Conservation (phyloP, 2,888 invertebrate species). For the Eubasilissa splendida region DNA sequence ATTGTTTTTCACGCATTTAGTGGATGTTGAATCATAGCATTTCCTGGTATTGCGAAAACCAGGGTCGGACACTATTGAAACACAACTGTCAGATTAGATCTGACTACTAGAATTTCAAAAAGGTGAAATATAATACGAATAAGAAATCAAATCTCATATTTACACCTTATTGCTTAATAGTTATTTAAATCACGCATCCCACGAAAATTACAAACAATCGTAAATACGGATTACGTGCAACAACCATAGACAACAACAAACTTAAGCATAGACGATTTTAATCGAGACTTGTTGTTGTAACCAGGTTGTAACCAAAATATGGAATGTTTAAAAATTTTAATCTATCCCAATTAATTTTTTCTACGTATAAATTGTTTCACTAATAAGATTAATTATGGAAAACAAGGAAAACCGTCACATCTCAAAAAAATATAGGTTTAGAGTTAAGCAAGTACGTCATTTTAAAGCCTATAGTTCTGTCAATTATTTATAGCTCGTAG, state of each 20-base stretch:
- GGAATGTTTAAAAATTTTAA: neutral
- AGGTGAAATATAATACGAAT: too few species aligned
- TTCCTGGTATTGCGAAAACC: slow-evolving; percentile 70
- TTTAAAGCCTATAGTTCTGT: too few species aligned
- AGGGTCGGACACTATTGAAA: slow-evolving; percentile 62
- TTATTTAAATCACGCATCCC: slow-evolving; percentile 33
- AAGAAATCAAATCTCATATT: neutral
- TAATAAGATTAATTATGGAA: too few species aligned
- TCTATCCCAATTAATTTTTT: neutral
- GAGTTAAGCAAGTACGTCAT: too few species aligned
- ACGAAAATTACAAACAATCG: slow-evolving; percentile 62
- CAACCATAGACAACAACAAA: slow-evolving; percentile 43
- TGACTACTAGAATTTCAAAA: neutral
- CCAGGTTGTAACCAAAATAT: too few species aligned
- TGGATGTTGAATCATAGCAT: slow-evolving; percentile 71
- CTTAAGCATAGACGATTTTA: too few species aligned
- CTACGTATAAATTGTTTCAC: neutral
- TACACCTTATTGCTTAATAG: slow-evolving; percentile 11
- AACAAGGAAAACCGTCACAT: too few species aligned
- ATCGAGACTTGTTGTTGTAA: too few species aligned
- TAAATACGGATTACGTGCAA: slow-evolving; percentile 71
- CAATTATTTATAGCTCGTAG: too few species aligned
- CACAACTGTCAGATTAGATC: slow-evolving; percentile 31
- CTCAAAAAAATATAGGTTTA: too few species aligned
- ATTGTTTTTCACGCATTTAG: slow-evolving; percentile 65